Evolutionary conservation across 1,140 invertebrate genomes (phyloP), one percentile per base, ranked within the genome.

Genomic region (Drosophila rhopaloa): DNA sequence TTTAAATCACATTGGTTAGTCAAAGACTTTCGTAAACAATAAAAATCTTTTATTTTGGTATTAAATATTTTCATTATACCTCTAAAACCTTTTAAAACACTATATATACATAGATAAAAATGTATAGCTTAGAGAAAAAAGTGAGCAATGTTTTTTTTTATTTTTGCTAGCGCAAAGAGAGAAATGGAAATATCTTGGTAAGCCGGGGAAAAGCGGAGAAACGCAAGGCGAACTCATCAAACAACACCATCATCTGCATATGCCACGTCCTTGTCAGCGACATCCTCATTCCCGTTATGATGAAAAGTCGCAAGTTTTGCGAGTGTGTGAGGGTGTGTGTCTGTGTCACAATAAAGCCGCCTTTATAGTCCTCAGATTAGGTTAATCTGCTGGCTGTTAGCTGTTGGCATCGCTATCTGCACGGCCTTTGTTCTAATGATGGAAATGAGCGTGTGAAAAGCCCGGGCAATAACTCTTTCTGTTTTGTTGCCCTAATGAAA

Each of bases 351-450:
- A 83, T 89, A 88, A 84, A 83, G 72, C 83, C 73, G 76, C 85
- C 76, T 89, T 88, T 88, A 90, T 88, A 89, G 84, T 83, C 76
- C 47, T 57, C 50, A 88, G 84, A 88, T 88, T 88, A 88, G 84
- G 85, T 88, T 88, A 88, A 88, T 88, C 84, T 85, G 60, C 68
- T 76, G 73, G 47, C 61, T 82, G 79, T 75, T 68, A 62, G 65
- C 65, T 71, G 65, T 85, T 85, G 81, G 67, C 80, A 84, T 68
- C 79, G 84, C 80, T 74, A 89, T 83, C 60, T 61, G 50, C 43
- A 55, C 50, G 76, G 67, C 73, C 83, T 88, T 88, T 86, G 83
- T 89, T 88, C 76, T 88, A 89, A 88, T 88, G 84, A 89, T 79
- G 80, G 47, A 80, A 82, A 80, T 76, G 62, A 82, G 76, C 83